Evolutionary conservation across 2,888 invertebrate genomes (phyloP), one percentile per base, ranked within the genome.

Genomic region (Lepidocyrtinus sp.): DNA sequence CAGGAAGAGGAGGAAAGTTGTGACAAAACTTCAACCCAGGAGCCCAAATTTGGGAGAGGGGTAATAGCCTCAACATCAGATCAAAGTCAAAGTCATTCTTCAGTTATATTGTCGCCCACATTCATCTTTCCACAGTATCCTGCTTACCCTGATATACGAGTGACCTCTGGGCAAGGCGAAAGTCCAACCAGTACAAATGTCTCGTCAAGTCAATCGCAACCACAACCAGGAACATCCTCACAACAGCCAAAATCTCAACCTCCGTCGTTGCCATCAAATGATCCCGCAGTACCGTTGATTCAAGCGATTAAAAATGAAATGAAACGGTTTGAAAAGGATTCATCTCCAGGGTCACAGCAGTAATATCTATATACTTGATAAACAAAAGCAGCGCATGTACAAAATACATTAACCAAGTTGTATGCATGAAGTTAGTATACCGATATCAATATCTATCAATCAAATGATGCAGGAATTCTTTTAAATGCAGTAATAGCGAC

Each of bases 281-380:
- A 95, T 88, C 94, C 95, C 0, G 95, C 95, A 0, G 91, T 95
- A 15, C 95, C 95, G 0, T 90, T 96, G 25, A 95, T 96, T 86
- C 92, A 93, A 62, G 95, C 95, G 83, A 96, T 96, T 87, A 95
- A 94, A 88, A 92, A 92, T 82, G 96, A 96, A 86, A 87, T 89
- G 72, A 87, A 88, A 67, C 62, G 85, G 65, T 86, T 86, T 74
- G 86, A 85, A 61, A 85, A 84, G 75, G 77, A 69, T 22, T 69
- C 75, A n/a, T 1, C 61, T 1, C 21, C 59, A 21, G 59, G 59
- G 21, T 59, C 59, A 2, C 21, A 59, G n/a, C n/a, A n/a, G n/a
- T 59, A 59, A 9, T 21, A n/a, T 21, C n/a, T 59, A 59, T 59
- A 36, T 36, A 9, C 36, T 36, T 5, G 5, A 36, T 36, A 12